Percentiles rank a stretch among this genome's conserved stretches.
These are phyloP conservation scores for Pheosia tremula DNA, from an alignment of 2,888 invertebrate species.

Conservation along the genomic window DNA sequence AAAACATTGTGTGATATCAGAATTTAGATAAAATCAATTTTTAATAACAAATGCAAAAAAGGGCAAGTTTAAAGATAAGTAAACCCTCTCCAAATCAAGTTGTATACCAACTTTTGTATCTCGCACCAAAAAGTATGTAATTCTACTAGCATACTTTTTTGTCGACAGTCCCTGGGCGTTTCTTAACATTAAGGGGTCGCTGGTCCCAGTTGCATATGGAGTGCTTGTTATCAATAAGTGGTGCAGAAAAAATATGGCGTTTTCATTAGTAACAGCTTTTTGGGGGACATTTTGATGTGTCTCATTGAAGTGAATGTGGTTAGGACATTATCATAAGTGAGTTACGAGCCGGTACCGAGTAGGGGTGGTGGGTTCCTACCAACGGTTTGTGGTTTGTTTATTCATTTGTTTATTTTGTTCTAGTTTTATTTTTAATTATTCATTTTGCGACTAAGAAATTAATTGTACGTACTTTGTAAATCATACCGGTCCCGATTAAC, in stretches of 20 bases:
- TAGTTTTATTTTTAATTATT: too few species aligned
- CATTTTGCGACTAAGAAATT: too few species aligned
- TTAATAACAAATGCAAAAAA: too few species aligned
- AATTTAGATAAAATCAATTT: too few species aligned
- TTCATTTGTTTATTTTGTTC: not conserved
- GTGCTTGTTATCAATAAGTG: conserved; percentile 28
- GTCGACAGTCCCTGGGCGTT: not conserved
- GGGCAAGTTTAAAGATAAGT: too few species aligned
- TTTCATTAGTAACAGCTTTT: conserved; percentile 39
- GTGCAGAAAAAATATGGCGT: conserved; percentile 25
- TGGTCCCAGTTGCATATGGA: conserved; percentile 5
- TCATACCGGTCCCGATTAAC: conserved; percentile 9
- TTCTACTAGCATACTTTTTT: not conserved
- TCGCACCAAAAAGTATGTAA: too few species aligned
- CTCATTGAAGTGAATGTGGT: conserved; percentile 17
- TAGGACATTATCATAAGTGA: conserved; percentile 7
- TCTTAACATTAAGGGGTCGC: not conserved
- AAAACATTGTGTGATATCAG: too few species aligned
- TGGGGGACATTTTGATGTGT: conserved; percentile 20
- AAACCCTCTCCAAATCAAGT: too few species aligned
- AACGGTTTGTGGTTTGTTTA: not conserved
- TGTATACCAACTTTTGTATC: too few species aligned
- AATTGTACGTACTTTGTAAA: too few species aligned
- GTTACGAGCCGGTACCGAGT: conserved; percentile 2
- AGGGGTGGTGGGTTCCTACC: not conserved